phyloP scores from a whole-genome alignment of 2,113 vertebrate genomes.

The Leiothrix lutea region DNA sequence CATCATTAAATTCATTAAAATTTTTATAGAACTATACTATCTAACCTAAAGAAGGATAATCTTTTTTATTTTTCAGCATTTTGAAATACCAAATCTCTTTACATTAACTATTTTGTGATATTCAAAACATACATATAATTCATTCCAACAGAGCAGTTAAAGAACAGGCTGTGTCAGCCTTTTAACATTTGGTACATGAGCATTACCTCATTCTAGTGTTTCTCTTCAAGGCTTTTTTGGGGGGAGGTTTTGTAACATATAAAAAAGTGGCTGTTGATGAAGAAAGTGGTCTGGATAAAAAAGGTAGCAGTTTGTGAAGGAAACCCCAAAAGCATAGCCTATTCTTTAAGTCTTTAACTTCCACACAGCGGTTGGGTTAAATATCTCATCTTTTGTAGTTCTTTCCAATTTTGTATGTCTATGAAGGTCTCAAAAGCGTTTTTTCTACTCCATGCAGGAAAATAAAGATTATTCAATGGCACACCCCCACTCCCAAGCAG shows the following conservation, averaged over 20 bases:
- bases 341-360: not conserved
- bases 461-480: not conserved
- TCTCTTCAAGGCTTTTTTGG: not conserved
- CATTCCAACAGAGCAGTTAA: not conserved
- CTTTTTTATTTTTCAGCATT: not conserved
- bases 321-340: not conserved
- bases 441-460: not conserved
- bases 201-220: not conserved
- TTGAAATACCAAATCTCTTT: not conserved
- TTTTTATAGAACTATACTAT: not conserved
- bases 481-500: not conserved
- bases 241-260: not conserved
- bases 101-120: not conserved
- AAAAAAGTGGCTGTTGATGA: not conserved
- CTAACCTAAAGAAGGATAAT: not conserved
- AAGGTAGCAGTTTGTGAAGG: not conserved
- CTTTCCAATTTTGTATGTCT: not conserved
- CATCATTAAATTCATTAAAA: not conserved
- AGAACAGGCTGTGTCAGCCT: not conserved
- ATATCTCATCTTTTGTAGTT: not conserved
- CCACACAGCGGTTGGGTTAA: accelerated
- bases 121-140: not conserved
- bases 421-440: not conserved
- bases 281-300: not conserved
- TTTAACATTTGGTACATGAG: not conserved